Evolutionary conservation across 2,113 vertebrate species (phyloP), one percentile per base, ranked within the genome.

Genomic region (Ceuthmochares aereus): DNA sequence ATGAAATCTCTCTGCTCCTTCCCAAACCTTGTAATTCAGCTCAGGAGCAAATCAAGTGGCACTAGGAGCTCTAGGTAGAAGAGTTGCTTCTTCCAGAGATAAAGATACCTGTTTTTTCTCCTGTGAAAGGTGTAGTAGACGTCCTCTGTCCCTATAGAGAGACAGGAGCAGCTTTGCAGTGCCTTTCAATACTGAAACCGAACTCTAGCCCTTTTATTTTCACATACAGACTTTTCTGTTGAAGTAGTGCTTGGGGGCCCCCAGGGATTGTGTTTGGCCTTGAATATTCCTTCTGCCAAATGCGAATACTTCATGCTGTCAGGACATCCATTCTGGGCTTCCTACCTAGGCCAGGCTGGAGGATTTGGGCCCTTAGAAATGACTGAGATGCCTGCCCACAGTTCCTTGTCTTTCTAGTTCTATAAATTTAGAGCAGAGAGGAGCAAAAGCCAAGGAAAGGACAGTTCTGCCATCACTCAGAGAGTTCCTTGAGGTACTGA

Each of bases 401-500:
- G 27, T 76, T 63, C 25, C 72, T 10, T 49, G 34, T 37, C 30
- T 68, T 76, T 91, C 25, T 67, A 2, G 26, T 63, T 67, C 43
- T 11, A 42, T 68, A 43, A 75, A 67, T 58, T 58, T 59, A 36
- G 30, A 9, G 16, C 18, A 70, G 56, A 79, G 27, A 68, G 9
- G 5, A 10, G 9, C 16, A 66, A 79, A 79, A 40, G 8, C 13
- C 23, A 40, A 67, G 12, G 21, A 21, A 83, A 91, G 27, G 42
- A 22, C n/a, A 83, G 7, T 16, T 89, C 36, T 23, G 3, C 13
- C 20, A 21, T 62, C 45, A 26, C 30, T 56, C 56, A 62, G 21
- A 54, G 29, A 16, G 27, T 75, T n/a, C 18, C 11, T 36, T 56
- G 37, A 47, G 5, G 5, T 58, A 62, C 20, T 0, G 0, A 74